Base-by-base conservation (phyloP, 2,888 invertebrate species). In the Drosophila koepferae region DNA sequence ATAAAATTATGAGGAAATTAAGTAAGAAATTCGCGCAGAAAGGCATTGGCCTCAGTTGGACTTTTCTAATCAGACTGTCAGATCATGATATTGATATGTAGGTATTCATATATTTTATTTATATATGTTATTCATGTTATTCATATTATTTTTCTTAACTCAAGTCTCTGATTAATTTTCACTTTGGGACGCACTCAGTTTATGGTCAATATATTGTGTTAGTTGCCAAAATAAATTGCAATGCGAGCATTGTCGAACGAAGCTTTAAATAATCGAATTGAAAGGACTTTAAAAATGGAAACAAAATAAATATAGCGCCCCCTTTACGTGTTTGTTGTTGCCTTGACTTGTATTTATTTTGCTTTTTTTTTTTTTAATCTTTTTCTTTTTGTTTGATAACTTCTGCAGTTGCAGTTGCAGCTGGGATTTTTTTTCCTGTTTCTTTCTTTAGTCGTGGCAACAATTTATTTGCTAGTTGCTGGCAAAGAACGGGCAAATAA, bases 381-480 rank as follows among this genome's bases (percentile, higher is more conserved):
- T 36, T 60, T 63, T 53, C 3, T 48, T 34, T 54, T 46, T 31
- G 44, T 51, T 44, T 41, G n/a, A 16, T 40, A 54, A 23, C 54
- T 54, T 31, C 8, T 61, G 53, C 54, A 71, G 66, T 61, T 72
- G 56, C 53, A 66, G 60, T 49, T 85, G 71, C 78, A 78, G 72
- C 67, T 81, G 66, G 18, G 46, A 3, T 38, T 38, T 16, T 54
- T 68, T 72, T 63, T 72, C 28, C 28, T 6, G 28, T 28, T 72
- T 4, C 9, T 48, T 28, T 49, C 49, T 31, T 31, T 18, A 51
- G n/a, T 58, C 83, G 63, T 34, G 69, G 54, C 55, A 48, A 71
- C 87, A 76, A 86, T 84, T 84, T 89, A 89, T 84, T 81, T 79
- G 76, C 76, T 69, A 59, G 79, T 64, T 72, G 72, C 73, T 53